Evolutionary conservation across 2,113 vertebrate genomes (phyloP).

Genomic region (Cynoglossus semilaevis): DNA sequence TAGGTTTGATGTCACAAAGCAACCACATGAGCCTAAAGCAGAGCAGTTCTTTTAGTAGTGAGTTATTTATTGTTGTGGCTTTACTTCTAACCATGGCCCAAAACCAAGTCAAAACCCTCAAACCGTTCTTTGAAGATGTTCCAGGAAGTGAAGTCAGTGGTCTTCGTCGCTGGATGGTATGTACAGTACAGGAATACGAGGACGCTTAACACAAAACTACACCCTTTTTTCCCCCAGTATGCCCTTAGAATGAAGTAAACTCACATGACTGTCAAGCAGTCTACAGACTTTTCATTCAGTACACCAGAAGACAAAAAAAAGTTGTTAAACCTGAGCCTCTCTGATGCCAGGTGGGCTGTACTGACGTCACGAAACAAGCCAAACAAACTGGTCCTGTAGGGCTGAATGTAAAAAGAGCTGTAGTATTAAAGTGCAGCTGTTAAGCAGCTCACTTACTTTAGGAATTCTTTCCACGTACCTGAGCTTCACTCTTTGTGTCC

Average conservation of each 20-base stretch:
- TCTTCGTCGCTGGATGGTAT: background rate
- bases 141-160: background rate
- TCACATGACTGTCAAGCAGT: background rate
- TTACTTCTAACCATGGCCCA: background rate
- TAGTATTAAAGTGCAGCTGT: slow-evolving; percentile 30
- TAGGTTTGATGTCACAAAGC: no score
- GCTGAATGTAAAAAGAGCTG: slow-evolving; percentile 18
- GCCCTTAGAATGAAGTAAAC: background rate
- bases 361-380: slow-evolving; percentile 32
- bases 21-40: no score
- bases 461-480: slow-evolving; percentile 56
- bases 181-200: no score
- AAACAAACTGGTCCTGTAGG: slow-evolving; percentile 44
- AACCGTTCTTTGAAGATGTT: background rate
- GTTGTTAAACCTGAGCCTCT: slow-evolving; percentile 10
- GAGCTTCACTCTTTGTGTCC: slow-evolving; percentile 29
- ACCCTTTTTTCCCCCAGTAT: background rate
- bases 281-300: background rate
- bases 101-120: background rate
- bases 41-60: background rate
- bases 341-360: slow-evolving; percentile 10
- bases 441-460: slow-evolving; percentile 17
- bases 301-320: background rate
- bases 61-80: background rate
- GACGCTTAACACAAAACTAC: background rate